Evolutionary conservation across 2,888 invertebrate genomes (phyloP), one percentile per base, ranked within the genome.

Genomic region (Therioaphis trifolii): DNA sequence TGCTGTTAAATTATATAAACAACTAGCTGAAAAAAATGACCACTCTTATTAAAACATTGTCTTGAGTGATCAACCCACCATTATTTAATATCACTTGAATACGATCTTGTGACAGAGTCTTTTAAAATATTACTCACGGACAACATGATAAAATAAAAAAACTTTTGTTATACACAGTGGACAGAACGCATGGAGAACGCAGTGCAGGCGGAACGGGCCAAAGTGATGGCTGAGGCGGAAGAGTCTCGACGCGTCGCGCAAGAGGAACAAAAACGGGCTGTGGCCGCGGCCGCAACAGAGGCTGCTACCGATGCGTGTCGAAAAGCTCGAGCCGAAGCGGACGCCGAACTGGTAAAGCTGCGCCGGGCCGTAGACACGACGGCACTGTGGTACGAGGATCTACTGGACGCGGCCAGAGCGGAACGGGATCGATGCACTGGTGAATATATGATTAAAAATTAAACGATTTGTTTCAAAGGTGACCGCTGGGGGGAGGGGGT

Each of bases 331-430:
- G 78, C 78, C 1, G 78, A 78, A 68, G 46, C 78, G 40, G 78
- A 78, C 14, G 52, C 78, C 0, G 78, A 78, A 14, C 11, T 68
- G 52, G 40, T 78, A 0, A 78, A 78, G 40, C 18, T 78, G 1
- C 78, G 78, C 0, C 29, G 78, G 12, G 78, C 78, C 1, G 40
- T 78, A 7, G 78, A 78, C 24, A 52, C 78, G 24, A 78, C 78
- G 2, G 49, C 78, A 11, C 5, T 78, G 52, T 78, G 78, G 78
- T 78, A 78, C 24, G 78, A 68, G 3, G 78, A 78, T 52, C 12
- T 40, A 18, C 15, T 78, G 52, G 78, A 78, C 21, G 49, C 52
- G 5, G 49, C 40, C 7, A 66, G 78, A 0, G 78, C 52, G 12
- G 78, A 78, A 68, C 68, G 40, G 5, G 78, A 78, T 24, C 49